Evolutionary conservation across 2,113 vertebrate species (phyloP), one percentile per base, ranked within the genome.

Genomic region (Axis porcinus): DNA sequence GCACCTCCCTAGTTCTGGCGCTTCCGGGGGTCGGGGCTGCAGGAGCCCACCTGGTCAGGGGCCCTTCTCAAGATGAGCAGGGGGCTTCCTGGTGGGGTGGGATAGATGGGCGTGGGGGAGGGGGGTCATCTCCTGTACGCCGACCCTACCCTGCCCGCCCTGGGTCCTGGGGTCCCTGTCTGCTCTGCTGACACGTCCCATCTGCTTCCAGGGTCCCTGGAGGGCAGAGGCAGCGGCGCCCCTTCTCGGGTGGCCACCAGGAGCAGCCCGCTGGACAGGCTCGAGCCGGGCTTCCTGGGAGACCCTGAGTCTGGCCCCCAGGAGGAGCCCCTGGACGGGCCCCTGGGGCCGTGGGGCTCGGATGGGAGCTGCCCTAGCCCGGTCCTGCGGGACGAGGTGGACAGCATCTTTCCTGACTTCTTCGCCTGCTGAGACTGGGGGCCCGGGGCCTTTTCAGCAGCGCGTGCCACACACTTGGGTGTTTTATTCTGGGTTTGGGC

Each of bases 171-270:
- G 33, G 12, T 5, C 7, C 40, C 14, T 27, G 15, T 14, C 45
- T 62, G n/a, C 15, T 21, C 17, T 28, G 28, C 86, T 84, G 25
- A 96, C 0, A 0, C 2, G 19, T n/a, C 7, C 17, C 2, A 0
- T 90, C 33, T 90, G 21, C 43, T 97, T 93, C n/a, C 54, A 98
- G 98, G 93, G 28, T n/a, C 94, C 1, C 23, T 79, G 52, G 95
- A 94, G 76, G 67, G 74, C 82, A 64, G 47, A 86, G 85, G 85
- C 1, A 30, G 52, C 5, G 2, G 62, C 0, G 16, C 6, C 58
- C 17, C 33, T 0, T 4, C n/a, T 4, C 27, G 17, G 9, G 33
- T 21, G 4, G 16, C 40, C 0, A 15, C 81, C 33, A 62, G 79
- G 62, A 96, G 62, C 94, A 92, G 76, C 43, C 57, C 16, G 0